Evolutionary conservation across 2,888 invertebrate genomes (phyloP), one percentile per base, ranked within the genome.

Genomic region (Ennomos fuscantarius): DNA sequence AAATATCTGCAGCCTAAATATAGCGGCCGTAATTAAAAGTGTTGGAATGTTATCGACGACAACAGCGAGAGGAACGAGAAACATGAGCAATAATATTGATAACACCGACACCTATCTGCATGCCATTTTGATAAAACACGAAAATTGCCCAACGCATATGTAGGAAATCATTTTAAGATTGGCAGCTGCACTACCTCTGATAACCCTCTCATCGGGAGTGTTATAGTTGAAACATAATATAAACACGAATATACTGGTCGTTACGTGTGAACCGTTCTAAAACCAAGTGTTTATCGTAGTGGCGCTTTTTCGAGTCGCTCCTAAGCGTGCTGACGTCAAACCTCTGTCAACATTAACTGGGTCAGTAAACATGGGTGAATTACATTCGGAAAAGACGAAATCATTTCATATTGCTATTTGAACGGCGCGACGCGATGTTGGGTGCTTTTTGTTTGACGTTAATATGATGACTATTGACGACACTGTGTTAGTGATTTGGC

Each of bases 291-390:
- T 81, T 79, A 81, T 79, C 65, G 70, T 70, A 68, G 70, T 71
- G 72, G 73, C 74, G 76, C 72, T 80, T 82, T 82, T 86, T 82
- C 76, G 73, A 73, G 70, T 65, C 78, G 73, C 73, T 80, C 77
- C 79, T 80, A 75, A 75, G 73, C 75, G 74, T 72, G 76, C 79
- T 88, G 87, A 87, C 87, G 87, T 87, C 88, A 89, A 82, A 72
- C 77, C 80, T 84, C 79, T 84, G 87, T 87, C 87, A 86, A 87
- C 85, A 84, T 80, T 82, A 89, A 89, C 86, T 85, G 84, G 87
- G 86, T 87, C 87, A 87, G 83, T 82, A 84, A 82, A 87, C 81
- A 82, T 79, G 81, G 83, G 84, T 82, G 82, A 84, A 83, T 87
- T 84, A 83, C 81, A 85, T 81, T 85, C 76, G 74, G 77, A 83